A percentile compares a stretch with the other conserved stretches of the same genome.
Conservation (phyloP, 2,113 vertebrate species). For the Pongo abelii region DNA sequence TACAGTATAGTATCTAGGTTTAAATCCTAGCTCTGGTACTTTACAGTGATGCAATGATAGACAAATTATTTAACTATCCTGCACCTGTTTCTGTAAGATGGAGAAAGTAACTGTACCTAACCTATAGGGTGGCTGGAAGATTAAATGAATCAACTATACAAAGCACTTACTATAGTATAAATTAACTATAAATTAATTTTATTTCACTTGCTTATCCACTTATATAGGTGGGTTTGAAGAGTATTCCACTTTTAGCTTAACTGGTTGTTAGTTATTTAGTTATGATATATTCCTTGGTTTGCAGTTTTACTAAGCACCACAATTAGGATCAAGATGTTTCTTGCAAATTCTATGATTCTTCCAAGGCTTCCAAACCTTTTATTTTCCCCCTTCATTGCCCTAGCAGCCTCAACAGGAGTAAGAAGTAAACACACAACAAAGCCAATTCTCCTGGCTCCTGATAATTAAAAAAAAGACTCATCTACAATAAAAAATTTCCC, state of each 20-base stretch:
- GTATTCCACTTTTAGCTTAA: not conserved
- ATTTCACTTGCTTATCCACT: not conserved
- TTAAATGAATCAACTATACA: not conserved
- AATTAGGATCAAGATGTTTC: not conserved
- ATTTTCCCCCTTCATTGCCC: not conserved
- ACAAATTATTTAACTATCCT: not conserved
- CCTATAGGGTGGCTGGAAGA: not conserved
- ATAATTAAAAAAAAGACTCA: not conserved
- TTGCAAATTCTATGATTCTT: not conserved
- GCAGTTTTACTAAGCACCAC: slow-evolving; percentile 14
- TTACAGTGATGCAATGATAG: not conserved
- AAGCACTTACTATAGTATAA: not conserved
- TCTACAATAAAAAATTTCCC: not conserved
- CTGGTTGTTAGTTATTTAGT: not conserved
- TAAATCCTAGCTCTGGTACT: not conserved
- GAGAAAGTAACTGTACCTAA: not conserved
- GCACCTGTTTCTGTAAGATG: not conserved
- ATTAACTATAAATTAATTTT: slow-evolving; percentile 25
- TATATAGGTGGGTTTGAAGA: not conserved
- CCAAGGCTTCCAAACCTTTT: not conserved
- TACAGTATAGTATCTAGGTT: not conserved
- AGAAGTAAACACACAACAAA: not conserved
- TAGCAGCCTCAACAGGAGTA: not conserved
- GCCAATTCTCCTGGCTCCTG: not conserved
- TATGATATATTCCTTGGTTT: slow-evolving; percentile 3